Percentiles rank a stretch among this genome's conserved stretches.
These are phyloP conservation scores for Sorex fumeus DNA, from an alignment of 2,113 vertebrate genomes.

Conservation along the genomic window DNA sequence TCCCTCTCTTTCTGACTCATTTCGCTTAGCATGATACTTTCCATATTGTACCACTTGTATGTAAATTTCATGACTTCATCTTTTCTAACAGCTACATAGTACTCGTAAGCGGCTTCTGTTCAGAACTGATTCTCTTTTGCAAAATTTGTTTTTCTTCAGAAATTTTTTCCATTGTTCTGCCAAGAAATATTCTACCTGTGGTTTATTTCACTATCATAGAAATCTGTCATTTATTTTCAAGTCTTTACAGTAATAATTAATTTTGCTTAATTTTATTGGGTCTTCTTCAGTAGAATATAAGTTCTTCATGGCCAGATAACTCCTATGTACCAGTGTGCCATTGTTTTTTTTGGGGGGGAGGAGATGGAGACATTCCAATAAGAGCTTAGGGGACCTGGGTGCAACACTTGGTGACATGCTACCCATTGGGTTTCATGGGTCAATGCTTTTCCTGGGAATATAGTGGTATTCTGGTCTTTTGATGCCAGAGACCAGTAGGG, in stretches of 20 bases:
- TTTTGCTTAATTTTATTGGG: conserved; percentile 1
- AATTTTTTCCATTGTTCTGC: not conserved
- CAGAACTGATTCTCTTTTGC: not conserved
- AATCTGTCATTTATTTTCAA: not conserved
- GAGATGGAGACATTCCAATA: too few relatives aligned
- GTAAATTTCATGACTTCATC: too few relatives aligned
- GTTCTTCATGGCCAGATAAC: not conserved
- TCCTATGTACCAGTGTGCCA: not conserved
- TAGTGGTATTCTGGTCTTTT: too few relatives aligned
- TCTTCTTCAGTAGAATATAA: not conserved
- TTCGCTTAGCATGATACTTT: too few relatives aligned
- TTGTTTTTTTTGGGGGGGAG: not conserved
- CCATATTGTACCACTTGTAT: too few relatives aligned
- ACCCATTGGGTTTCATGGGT: too few relatives aligned
- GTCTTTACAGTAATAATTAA: not conserved
- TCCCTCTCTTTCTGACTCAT: too few relatives aligned
- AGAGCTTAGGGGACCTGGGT: too few relatives aligned
- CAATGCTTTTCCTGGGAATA: too few relatives aligned
- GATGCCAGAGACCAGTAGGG: too few relatives aligned
- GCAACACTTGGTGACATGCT: too few relatives aligned
- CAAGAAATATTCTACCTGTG: not conserved
- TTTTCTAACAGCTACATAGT: too few relatives aligned
- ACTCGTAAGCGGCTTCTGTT: not conserved
- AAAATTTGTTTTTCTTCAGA: not conserved
- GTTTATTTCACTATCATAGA: not conserved